A percentile compares a stretch with the other conserved stretches of the same genome.
These are phyloP conservation scores for Perodicticus potto DNA, from an alignment of 2,797 vertebrate genomes.

Conservation along the genomic window DNA sequence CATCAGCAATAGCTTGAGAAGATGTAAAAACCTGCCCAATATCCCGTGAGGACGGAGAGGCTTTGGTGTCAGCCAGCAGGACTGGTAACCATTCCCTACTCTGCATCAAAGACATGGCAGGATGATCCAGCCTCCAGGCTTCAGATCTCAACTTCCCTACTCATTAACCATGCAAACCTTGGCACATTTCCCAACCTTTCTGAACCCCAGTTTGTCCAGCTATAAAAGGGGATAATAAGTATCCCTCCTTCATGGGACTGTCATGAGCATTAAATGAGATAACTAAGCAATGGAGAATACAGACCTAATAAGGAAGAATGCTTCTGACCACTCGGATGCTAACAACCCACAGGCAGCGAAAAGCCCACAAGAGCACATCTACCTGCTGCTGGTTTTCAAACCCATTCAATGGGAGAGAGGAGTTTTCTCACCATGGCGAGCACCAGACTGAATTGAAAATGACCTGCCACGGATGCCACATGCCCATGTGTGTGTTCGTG, in stretches of 20 bases:
- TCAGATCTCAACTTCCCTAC: background rate
- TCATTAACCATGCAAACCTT: background rate
- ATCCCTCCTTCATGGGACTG: background rate
- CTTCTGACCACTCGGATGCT: background rate
- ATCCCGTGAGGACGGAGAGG: background rate
- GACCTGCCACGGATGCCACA: background rate
- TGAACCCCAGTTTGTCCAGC: background rate
- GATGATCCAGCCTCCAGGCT: background rate
- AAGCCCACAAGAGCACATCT: background rate
- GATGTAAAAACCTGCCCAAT: background rate
- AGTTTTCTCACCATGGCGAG: background rate
- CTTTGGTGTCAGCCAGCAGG: background rate
- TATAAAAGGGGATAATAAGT: background rate
- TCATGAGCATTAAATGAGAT: background rate
- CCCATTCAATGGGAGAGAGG: background rate
- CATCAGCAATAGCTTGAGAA: background rate
- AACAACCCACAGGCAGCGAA: background rate
- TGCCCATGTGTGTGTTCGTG: rapidly evolving
- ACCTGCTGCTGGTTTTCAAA: background rate
- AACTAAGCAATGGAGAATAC: background rate
- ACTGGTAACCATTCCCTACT: background rate
- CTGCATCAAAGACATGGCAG: background rate
- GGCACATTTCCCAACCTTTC: background rate
- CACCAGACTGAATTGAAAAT: background rate
- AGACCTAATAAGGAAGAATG: background rate